phyloP scores from a whole-genome alignment of 2,888 invertebrate genomes.

The Mantis religiosa region DNA sequence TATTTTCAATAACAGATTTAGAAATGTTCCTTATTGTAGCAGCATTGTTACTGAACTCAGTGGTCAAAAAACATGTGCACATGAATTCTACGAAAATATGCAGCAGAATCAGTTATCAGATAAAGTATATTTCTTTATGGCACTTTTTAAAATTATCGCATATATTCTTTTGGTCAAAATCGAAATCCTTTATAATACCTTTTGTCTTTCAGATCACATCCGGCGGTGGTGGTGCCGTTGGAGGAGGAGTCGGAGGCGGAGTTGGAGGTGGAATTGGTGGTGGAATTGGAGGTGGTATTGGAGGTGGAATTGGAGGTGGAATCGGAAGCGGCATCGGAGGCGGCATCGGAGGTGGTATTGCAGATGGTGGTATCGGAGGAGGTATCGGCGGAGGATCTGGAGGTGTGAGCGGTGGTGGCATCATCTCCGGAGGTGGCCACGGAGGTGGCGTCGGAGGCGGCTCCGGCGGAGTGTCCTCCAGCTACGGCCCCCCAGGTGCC shows the following conservation, averaged over 20 bases:
- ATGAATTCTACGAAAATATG: too few species aligned
- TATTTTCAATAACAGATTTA: too few species aligned
- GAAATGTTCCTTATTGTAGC: too few species aligned
- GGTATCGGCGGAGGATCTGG: conserved; percentile 35
- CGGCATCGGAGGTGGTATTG: conserved; percentile 22
- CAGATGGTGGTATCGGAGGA: conserved; percentile 34
- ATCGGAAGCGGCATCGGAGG: conserved; percentile 37
- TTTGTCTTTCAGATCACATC: conserved; percentile 20
- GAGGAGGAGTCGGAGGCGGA: conserved; percentile 42
- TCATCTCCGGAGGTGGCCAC: neutral
- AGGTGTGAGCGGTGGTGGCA: conserved; percentile 12
- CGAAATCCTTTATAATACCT: neutral
- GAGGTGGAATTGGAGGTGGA: conserved; percentile 39
- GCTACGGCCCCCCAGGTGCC: conserved; percentile 29
- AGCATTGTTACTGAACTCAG: too few species aligned
- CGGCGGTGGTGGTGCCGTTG: conserved; percentile 41
- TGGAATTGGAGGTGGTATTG: conserved; percentile 35
- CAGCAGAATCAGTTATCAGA: too few species aligned
- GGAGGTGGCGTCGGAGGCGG: conserved; percentile 33
- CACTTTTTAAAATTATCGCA: too few species aligned
- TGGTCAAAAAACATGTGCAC: too few species aligned
- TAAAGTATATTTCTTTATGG: too few species aligned
- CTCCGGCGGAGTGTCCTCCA: conserved; percentile 24
- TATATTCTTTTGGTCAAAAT: too few species aligned
- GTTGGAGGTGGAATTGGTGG: conserved; percentile 40